phyloP scores from a whole-genome alignment of 2,888 invertebrate genomes.

The Tupiocoris notatus region DNA sequence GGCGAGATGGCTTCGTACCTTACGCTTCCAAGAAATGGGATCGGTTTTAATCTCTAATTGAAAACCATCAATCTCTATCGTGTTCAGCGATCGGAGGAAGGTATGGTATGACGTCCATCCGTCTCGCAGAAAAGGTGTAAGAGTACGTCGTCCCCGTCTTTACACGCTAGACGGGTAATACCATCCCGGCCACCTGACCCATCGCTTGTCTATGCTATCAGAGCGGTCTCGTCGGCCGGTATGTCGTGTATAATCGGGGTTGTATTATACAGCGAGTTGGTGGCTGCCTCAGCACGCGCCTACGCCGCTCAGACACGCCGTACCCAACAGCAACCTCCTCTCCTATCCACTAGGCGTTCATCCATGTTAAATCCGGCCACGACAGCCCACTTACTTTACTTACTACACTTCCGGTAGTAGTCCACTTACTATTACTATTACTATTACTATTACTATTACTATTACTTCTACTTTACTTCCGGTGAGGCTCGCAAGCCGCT shows the following conservation, averaged over 20 bases:
- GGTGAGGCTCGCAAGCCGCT: too few relatives aligned
- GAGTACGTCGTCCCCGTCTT: background rate
- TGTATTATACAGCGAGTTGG: background rate
- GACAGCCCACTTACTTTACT: too few relatives aligned
- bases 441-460: too few relatives aligned
- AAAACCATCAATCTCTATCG: conserved; percentile 31
- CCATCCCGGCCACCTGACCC: background rate
- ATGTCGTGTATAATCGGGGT: conserved; percentile 17
- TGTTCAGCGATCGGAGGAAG: conserved; percentile 1
- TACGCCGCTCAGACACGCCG: too few relatives aligned
- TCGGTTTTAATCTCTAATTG: conserved; percentile 26
- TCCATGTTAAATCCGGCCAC: too few relatives aligned
- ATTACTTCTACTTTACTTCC: too few relatives aligned
- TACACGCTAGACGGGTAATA: background rate
- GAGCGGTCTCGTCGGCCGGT: background rate
- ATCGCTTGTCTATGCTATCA: background rate
- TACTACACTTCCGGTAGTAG: too few relatives aligned
- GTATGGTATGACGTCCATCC: background rate
- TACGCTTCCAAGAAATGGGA: conserved; percentile 17
- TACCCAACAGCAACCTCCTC: too few relatives aligned
- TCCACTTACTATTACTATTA: too few relatives aligned
- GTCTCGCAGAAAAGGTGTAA: background rate
- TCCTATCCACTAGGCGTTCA: too few relatives aligned
- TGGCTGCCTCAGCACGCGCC: too few relatives aligned
- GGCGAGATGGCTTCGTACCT: background rate